Base-by-base conservation (phyloP, 2,888 invertebrate species). In the Heliconius aoede region DNA sequence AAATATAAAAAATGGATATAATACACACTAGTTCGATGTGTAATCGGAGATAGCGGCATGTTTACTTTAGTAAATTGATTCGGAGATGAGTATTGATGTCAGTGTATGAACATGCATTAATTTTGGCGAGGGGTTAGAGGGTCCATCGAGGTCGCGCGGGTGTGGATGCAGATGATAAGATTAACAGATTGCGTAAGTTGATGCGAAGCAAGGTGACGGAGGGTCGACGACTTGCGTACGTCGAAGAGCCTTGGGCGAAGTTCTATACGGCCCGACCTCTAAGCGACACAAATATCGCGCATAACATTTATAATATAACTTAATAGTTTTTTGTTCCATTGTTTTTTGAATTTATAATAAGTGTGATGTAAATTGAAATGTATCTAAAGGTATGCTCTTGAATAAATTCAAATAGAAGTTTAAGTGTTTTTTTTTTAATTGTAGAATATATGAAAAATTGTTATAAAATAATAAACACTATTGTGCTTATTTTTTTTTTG, bases 81-180 rank as follows among this genome's bases (percentile, higher is more conserved):
- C 24, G 15, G 13, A 40, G 36, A 65, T 40, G 36, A 15, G 11
- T 55, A 55, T 69, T 69, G 69, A 69, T 69, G 30, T 69, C 55
- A 58, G 76, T 79, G 78, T 78, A 83, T 84, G 81, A 83, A 83
- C 82, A 83, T 83, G 85, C 77, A 86, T 88, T 84, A 87, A 90
- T 87, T 92, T 92, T 87, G 90, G 91, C 88, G 88, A 90, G 89
- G 89, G 88, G 88, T 87, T 85, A 85, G 88, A 85, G 91, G 88
- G 87, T 82, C 80, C 80, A 84, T 81, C 88, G 91, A 91, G 92
- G 91, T 89, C 90, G 87, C 82, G 86, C 87, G 87, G 87, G 89
- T 89, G 88, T 89, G 90, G 90, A 92, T 93, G 90, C 90, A 89
- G 90, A 93, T 91, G 92, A 93, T 94, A 93, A 94, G 93, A 93